phyloP scores from a whole-genome alignment of 2,113 vertebrate species.

The Epinephelus moara region DNA sequence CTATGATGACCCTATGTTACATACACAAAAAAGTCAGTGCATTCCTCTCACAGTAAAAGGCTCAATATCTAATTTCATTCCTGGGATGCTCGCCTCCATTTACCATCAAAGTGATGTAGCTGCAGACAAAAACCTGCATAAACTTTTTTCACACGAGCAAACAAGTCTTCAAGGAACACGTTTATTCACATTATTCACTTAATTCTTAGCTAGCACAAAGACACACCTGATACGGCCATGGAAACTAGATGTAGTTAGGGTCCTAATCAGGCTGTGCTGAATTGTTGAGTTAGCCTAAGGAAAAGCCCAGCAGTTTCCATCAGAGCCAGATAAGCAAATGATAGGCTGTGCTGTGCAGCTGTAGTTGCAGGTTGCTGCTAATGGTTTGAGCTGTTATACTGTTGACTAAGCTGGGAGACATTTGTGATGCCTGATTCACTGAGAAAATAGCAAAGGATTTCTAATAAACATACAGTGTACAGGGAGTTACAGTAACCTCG shows the following conservation, averaged over 20 bases:
- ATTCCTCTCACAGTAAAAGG: background rate
- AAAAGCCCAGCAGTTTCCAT: constrained; percentile 8
- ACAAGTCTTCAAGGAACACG: background rate
- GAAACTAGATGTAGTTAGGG: background rate
- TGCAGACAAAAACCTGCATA: background rate
- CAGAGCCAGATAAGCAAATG: constrained; percentile 8
- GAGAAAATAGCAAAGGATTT: background rate
- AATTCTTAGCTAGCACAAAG: background rate
- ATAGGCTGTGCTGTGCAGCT: constrained; percentile 6
- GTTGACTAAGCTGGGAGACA: background rate
- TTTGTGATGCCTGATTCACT: too few relatives aligned
- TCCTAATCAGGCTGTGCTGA: background rate
- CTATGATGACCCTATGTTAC: background rate
- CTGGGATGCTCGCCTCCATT: background rate
- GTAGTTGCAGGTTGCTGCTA: constrained; percentile 14
- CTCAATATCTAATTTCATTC: background rate
- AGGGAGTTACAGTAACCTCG: too few relatives aligned
- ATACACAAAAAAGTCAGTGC: background rate
- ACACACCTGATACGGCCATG: background rate
- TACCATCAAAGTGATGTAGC: background rate
- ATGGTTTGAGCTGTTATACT: constrained; percentile 18
- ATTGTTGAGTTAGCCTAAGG: background rate
- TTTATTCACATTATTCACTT: background rate
- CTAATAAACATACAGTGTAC: background rate
- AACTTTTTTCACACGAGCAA: background rate